phyloP scores from a whole-genome alignment of 2,888 invertebrate species.

The Euplagia quadripunctaria region DNA sequence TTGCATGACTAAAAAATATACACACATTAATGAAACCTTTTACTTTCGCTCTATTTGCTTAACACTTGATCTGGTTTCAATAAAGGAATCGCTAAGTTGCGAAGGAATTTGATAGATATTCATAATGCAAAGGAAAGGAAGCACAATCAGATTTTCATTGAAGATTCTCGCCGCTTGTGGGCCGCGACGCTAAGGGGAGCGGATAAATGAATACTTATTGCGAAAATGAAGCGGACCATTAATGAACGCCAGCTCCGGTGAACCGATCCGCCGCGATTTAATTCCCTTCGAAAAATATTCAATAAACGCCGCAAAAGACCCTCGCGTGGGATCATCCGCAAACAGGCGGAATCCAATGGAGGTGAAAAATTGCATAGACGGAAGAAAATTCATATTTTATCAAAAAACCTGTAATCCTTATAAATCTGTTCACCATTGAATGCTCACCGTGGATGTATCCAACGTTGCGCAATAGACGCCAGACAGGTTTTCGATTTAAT shows the following conservation, averaged over 20 bases:
- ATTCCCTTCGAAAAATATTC: slow-evolving; percentile 83
- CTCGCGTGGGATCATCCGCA: slow-evolving; percentile 64
- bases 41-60: slow-evolving; percentile 67
- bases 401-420: slow-evolving; percentile 49
- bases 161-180: slow-evolving; percentile 57
- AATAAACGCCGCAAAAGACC: slow-evolving; percentile 75
- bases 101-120: slow-evolving; percentile 78
- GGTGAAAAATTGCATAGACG: slow-evolving; percentile 69
- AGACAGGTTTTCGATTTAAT: slow-evolving; percentile 14
- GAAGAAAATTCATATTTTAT: slow-evolving; percentile 51
- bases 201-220: slow-evolving; percentile 85
- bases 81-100: slow-evolving; percentile 70
- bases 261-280: slow-evolving; percentile 77
- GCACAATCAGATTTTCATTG: slow-evolving; percentile 85
- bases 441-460: slow-evolving; percentile 25
- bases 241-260: slow-evolving; percentile 76
- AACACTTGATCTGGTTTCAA: slow-evolving; percentile 70
- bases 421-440: slow-evolving; percentile 47
- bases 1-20: slow-evolving; percentile 56
- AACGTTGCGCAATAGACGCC: slow-evolving; percentile 12
- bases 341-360: slow-evolving; percentile 66
- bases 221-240: slow-evolving; percentile 82
- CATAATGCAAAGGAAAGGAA: slow-evolving; percentile 81
- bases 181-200: slow-evolving; percentile 49
- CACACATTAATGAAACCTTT: slow-evolving; percentile 69